Base-by-base conservation (phyloP, 2,113 vertebrate genomes). In the Ictalurus punctatus region DNA sequence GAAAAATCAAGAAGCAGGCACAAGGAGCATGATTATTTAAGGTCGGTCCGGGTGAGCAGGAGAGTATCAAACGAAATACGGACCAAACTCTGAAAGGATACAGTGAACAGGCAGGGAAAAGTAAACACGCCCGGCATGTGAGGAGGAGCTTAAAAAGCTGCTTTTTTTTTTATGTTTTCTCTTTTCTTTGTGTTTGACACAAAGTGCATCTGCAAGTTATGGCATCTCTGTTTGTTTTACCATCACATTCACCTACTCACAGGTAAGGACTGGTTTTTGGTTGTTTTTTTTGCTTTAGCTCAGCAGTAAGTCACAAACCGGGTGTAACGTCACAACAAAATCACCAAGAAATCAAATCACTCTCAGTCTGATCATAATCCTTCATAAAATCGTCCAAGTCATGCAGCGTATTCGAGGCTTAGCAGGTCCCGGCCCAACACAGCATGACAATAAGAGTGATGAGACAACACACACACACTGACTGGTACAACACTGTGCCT, bases 361-460 rank as follows among this genome's bases (percentile, higher is more conserved):
- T 48, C 23, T 14, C 17, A 1, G 30, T 34, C 54, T 34, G 0
- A 30, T 78, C 40, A 13, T 78, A 78, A 78, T 78, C 40, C 40
- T 48, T 25, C 21, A 48, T 56, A 52, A 27, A 14, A 25, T n/a
- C 23, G 17, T 59, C 1, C 40, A 58, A 81, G 54, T 34, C 27
- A 9, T 8, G n/a, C 16, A 21, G 56, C 3, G 34, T 25, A 83
- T 37, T 44, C 65, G 3, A 69, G 78, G 80, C 61, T 69, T 44
- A 88, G n/a, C 86, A 59, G 65, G 86, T 83, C 65, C 65, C 3
- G 65, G 80, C 23, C 79, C 65, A 44, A n/a, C 79, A 83, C 79
- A 88, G 86, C 80, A 59, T 73, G 79, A 71, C 65, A 59, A 73
- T 83, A 56, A 88, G 63, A 83, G 52, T 58, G 63, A 81, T 34